Evolutionary conservation across 2,113 vertebrate genomes (phyloP).

Genomic region (Paedocypris sp.): DNA sequence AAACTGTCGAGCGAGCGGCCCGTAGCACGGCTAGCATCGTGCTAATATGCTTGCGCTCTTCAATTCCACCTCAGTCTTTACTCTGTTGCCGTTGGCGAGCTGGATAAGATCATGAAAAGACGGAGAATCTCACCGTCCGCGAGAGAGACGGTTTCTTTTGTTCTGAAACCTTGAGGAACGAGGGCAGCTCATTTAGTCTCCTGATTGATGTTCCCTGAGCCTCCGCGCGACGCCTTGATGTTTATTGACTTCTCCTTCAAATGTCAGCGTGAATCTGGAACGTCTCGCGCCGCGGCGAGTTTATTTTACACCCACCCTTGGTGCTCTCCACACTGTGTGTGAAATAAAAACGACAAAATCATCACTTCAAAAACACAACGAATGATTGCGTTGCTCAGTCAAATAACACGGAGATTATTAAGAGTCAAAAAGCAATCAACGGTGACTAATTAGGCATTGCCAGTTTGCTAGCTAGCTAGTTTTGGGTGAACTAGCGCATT

Average conservation of each 20-base stretch:
- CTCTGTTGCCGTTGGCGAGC: slow-evolving; percentile 13
- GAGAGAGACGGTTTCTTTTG: background rate
- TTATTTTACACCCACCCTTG: background rate
- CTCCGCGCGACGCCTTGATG: slow-evolving; percentile 37
- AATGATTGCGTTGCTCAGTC: no score
- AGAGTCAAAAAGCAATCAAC: no score
- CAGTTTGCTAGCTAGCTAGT: no score
- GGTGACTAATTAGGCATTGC: no score
- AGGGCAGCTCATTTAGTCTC: background rate
- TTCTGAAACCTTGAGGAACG: slow-evolving; percentile 14
- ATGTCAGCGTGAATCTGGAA: slow-evolving; percentile 51
- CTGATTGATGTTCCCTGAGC: slow-evolving; percentile 12
- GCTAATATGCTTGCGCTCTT: no score
- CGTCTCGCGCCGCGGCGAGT: slow-evolving; percentile 21
- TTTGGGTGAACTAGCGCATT: no score
- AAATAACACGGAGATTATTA: no score
- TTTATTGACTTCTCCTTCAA: slow-evolving; percentile 39
- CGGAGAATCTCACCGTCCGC: no score
- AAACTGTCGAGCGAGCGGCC: no score
- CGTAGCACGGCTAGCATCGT: no score
- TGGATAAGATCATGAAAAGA: slow-evolving; percentile 27
- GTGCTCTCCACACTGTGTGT: background rate
- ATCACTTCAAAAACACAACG: no score
- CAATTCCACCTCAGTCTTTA: no score
- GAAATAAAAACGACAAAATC: background rate